These are phyloP conservation scores for Chironomus riparius DNA, from an alignment of 2,888 invertebrate genomes.

Conservation along the genomic window DNA sequence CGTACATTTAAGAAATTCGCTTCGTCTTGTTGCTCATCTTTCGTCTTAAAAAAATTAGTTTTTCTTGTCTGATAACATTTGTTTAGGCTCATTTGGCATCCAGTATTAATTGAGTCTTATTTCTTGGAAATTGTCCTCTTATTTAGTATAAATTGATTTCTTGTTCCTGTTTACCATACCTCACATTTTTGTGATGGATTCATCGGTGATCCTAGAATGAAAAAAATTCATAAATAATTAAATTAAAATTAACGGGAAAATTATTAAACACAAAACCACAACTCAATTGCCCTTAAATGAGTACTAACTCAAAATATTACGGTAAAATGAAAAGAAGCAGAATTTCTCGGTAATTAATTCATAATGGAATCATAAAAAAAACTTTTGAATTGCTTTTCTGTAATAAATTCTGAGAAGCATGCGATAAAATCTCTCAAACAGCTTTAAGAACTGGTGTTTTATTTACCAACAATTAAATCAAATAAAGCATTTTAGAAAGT, in stretches of 20 bases:
- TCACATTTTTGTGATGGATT: slow-evolving; percentile 78
- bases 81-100: neutral
- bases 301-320: neutral
- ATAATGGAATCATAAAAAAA: neutral
- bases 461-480: no score
- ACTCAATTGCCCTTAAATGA: no score
- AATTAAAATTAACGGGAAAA: neutral
- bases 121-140: neutral
- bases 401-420: no score
- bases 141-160: neutral
- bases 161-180: slow-evolving; percentile 59
- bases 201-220: neutral
- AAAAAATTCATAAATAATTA: neutral
- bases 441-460: no score
- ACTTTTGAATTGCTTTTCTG: no score
- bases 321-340: neutral
- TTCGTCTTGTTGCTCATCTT: no score
- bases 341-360: neutral
- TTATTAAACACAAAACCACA: no score
- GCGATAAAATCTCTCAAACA: no score
- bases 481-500: no score
- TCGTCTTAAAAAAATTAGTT: no score
- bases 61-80: no score
- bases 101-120: neutral
- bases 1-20: no score